Conservation (phyloP, 2,113 vertebrate genomes). For the Falco punctatus region DNA sequence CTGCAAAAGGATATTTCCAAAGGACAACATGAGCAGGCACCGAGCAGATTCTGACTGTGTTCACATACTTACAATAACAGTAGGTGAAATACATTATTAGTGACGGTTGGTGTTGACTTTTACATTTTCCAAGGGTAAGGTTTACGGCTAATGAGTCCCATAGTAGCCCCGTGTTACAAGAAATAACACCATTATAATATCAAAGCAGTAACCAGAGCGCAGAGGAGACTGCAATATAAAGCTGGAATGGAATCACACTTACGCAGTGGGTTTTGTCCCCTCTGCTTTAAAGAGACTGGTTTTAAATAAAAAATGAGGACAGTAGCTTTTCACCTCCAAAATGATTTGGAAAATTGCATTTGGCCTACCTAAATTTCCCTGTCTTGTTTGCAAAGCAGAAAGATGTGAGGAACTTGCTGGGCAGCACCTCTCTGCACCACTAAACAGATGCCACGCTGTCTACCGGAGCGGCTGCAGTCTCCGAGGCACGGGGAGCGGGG, state of each 20-base stretch:
- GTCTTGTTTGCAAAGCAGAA: background rate
- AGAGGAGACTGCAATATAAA: background rate
- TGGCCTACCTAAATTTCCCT: background rate
- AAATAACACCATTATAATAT: constrained; percentile 57
- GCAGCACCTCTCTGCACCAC: background rate
- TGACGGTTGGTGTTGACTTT: constrained; percentile 37
- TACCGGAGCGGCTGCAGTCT: background rate
- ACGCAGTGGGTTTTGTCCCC: background rate
- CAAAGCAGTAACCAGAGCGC: background rate
- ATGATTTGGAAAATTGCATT: background rate
- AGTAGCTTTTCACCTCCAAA: background rate
- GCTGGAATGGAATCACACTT: background rate
- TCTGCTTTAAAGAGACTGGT: constrained; percentile 11
- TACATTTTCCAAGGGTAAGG: constrained; percentile 41
- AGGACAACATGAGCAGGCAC: background rate
- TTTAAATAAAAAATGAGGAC: constrained; percentile 57
- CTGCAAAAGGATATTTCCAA: constrained; percentile 30
- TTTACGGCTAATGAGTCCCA: constrained; percentile 60
- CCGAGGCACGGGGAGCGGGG: background rate
- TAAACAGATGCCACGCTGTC: background rate
- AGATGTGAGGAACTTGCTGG: background rate
- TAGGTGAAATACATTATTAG: constrained; percentile 57
- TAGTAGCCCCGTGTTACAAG: constrained; percentile 20
- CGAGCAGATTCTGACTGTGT: constrained; percentile 10
- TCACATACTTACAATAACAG: constrained; percentile 58